Base-by-base conservation (phyloP, 2,113 vertebrate species). In the Oryzias woworae region DNA sequence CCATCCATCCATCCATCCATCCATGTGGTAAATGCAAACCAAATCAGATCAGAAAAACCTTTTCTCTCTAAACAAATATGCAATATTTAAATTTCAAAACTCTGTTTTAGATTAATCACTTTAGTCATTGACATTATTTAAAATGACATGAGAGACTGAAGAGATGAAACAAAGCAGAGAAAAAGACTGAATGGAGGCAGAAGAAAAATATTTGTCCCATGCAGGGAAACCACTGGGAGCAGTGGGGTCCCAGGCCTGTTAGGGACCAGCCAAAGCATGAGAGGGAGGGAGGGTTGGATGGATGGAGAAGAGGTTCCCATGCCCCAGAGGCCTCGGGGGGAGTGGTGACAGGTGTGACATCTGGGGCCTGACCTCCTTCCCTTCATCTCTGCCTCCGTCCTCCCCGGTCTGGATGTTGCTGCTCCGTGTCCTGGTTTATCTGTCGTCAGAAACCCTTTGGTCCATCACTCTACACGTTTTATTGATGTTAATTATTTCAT, bases 321-420 rank as follows among this genome's bases (percentile, higher is more conserved):
- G 90, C 85, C 87, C 88, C 36, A 28, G 43, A 78, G 81, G 80
- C 76, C 90, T 71, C 89, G 72, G 52, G 87, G 90, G 90, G 68
- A 58, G 64, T 22, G 42, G 84, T 84, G 87, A 87, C 90, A 92
- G 90, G 91, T 92, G 91, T 91, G 87, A 88, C 76, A 88, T 90
- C 87, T 90, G 82, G 82, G 75, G 73, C 53, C 61, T 18, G 4
- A 46, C 75, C 70, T 66, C 58, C 57, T 62, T 74, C 56, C 51
- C 77, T 77, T 64, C 80, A 69, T 79, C 77, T 68, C 60, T 54
- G n/a, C 53, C 56, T 74, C 76, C 65, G 77, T 78, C 75, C 74
- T 85, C 73, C 52, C 55, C 17, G 56, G 53, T 47, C 73, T 66
- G 62, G 55, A 71, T 52, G 53, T 62, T 52, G 69, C 47, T 51